Base-by-base conservation (phyloP, 2,888 invertebrate species). In the Eupithecia abbreviata region DNA sequence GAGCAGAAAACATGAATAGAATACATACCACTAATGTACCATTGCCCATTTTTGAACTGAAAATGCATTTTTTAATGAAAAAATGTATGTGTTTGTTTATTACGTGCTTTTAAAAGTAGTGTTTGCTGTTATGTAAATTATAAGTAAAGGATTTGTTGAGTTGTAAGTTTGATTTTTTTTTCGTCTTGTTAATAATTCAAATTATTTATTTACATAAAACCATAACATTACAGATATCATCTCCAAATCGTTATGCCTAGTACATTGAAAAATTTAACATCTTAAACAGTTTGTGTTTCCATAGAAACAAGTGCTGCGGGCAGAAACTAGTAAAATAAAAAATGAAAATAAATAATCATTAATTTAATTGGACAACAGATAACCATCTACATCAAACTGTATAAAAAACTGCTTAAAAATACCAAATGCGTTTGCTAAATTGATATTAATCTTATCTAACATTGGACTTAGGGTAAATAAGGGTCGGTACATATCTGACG, bases 1-100 rank as follows among this genome's bases (percentile, higher is more conserved):
- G n/a, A 70, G 55, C 45, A 68, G n/a, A 12, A 66, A 73, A 66
- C 49, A 49, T 72, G 67, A 58, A 6, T n/a, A 41, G 2, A 15
- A 15, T 13, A 15, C 41, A 41, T 30, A 51, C 12, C 30, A 65
- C 65, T 66, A 4, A 42, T 42, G 42, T 66, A 42, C 5, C 62
- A 30, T 12, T 62, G 62, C 30, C 4, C 10, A 30, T 62, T 62
- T 62, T 62, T 62, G 10, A 62, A 62, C 9, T 18, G 62, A 62
- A 12, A 12, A 9, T 30, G 30, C 7, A 62, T 2, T 9, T 10
- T 62, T 0, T 30, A 10, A 2, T 12, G 9, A 18, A 18, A 18
- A 58, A 58, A 18, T 49, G 6, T n/a, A 6, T 7, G 5, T n/a
- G 51, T n/a, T 51, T 51, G 65, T 65, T 62, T 4, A 30, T 65